phyloP scores from a whole-genome alignment of 2,888 invertebrate species.

The Agrotis puta region DNA sequence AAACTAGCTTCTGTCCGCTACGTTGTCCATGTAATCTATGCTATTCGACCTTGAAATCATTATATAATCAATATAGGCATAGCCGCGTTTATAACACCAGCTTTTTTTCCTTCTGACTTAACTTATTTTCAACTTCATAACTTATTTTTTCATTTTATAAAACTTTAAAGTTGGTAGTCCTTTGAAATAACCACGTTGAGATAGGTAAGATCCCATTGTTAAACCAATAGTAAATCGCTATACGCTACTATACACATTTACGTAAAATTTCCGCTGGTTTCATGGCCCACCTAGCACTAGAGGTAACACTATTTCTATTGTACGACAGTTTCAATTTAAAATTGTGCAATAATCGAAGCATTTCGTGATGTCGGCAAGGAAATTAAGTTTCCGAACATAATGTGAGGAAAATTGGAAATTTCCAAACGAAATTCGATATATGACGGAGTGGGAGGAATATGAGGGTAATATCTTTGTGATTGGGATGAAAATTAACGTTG shows the following conservation, averaged over 20 bases:
- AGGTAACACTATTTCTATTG: constrained; percentile 63
- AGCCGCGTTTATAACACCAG: too few relatives aligned
- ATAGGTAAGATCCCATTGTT: too few relatives aligned
- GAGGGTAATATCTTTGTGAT: constrained; percentile 4
- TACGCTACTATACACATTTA: background rate
- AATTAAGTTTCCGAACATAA: constrained; percentile 66
- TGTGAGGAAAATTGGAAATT: constrained; percentile 54
- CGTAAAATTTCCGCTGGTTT: background rate
- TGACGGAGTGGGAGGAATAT: background rate
- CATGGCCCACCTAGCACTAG: constrained; percentile 16
- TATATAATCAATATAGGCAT: too few relatives aligned
- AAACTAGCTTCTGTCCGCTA: too few relatives aligned
- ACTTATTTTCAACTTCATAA: too few relatives aligned
- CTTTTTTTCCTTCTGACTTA: too few relatives aligned
- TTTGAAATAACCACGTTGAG: too few relatives aligned
- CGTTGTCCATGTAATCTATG: too few relatives aligned
- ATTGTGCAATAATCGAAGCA: constrained; percentile 65
- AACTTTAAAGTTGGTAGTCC: too few relatives aligned
- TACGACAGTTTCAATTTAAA: constrained; percentile 66
- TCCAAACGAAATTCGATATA: constrained; percentile 24
- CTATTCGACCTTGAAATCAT: too few relatives aligned
- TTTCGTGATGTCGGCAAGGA: constrained; percentile 64
- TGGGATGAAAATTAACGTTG: constrained; percentile 2
- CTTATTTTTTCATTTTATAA: too few relatives aligned
- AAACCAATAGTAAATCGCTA: too few relatives aligned